phyloP scores from a whole-genome alignment of 2,113 vertebrate species.

The Calypte anna region DNA sequence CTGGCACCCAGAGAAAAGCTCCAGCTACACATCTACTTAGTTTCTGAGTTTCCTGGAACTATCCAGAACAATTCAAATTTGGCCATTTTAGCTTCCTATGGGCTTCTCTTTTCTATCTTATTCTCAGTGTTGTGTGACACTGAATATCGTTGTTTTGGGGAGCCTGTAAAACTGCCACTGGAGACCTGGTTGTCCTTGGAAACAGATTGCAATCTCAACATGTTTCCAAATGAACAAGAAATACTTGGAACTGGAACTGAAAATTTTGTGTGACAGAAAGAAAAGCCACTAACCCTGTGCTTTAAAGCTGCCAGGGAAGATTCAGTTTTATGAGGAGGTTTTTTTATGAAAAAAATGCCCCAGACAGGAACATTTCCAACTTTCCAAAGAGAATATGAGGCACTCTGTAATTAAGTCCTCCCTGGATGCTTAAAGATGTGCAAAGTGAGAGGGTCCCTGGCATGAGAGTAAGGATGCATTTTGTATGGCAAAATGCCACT shows the following conservation, averaged over 20 bases:
- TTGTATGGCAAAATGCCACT: slow-evolving; percentile 2
- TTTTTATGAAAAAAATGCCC: not conserved
- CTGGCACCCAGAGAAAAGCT: not conserved
- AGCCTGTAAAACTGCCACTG: slow-evolving; percentile 1
- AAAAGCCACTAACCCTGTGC: not conserved
- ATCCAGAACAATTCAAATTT: not conserved
- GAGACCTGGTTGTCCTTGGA: slow-evolving; percentile 17
- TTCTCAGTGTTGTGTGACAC: not conserved
- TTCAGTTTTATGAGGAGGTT: not conserved
- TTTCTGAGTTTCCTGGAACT: not conserved
- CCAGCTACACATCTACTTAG: not conserved
- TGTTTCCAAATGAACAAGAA: slow-evolving; percentile 25
- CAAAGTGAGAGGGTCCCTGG: not conserved
- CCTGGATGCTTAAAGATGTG: slow-evolving; percentile 1
- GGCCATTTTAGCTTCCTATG: not conserved
- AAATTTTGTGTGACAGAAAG: not conserved
- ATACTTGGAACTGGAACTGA: slow-evolving; percentile 5
- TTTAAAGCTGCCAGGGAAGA: not conserved
- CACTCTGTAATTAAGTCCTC: slow-evolving; percentile 17
- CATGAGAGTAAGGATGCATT: not conserved
- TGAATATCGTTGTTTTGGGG: not conserved
- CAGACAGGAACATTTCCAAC: not conserved
- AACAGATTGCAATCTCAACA: slow-evolving; percentile 13
- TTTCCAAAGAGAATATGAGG: not conserved
- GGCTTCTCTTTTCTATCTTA: not conserved